Base-by-base conservation (phyloP, 2,888 invertebrate genomes). In the Myopa tessellatipennis region DNA sequence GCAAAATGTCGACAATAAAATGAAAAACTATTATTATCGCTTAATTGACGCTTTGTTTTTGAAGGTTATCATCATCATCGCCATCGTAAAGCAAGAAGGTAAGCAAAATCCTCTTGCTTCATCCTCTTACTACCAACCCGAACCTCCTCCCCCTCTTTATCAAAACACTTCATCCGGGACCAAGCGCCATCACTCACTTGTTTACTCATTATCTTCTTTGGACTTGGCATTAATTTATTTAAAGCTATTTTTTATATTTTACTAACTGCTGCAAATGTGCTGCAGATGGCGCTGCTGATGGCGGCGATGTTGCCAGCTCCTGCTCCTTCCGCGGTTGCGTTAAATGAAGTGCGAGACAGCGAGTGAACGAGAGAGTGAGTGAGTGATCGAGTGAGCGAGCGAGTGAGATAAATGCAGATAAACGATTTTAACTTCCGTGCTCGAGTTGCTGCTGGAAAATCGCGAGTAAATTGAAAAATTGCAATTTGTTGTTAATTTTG, bases 21-120 rank as follows among this genome's bases (percentile, higher is more conserved):
- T 71, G 78, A 65, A 74, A 74, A 78, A 70, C 78, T 67, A 68
- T 76, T 71, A 75, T 78, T 78, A 78, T 78, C 78, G 72, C 71
- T 78, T 78, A 78, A 78, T 78, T 75, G 78, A 72, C 75, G 70
- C 63, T 65, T 67, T 70, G 74, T 36, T 67, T 45, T 45, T 61
- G 67, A 74, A 74, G 74, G 74, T 74, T 74, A 67, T 67, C 74
- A 38, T 55, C 38, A 65, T 36, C 65, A 65, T 58, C 40, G 26
- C 65, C 61, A 36, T 34, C 58, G 4, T 12, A 6, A 52, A 63
- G 72, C 40, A 34, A 26, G 65, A 45, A 40, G 26, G 38, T 36
- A 38, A 76, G 34, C 58, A 50, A 50, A 50, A 50, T 50, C 14
- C 8, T 50, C 50, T 61, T 70, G 52, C 38, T 26, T 45, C 26